Evolutionary conservation across 2,888 invertebrate genomes (phyloP).

Genomic region (Leptopilina syphax): DNA sequence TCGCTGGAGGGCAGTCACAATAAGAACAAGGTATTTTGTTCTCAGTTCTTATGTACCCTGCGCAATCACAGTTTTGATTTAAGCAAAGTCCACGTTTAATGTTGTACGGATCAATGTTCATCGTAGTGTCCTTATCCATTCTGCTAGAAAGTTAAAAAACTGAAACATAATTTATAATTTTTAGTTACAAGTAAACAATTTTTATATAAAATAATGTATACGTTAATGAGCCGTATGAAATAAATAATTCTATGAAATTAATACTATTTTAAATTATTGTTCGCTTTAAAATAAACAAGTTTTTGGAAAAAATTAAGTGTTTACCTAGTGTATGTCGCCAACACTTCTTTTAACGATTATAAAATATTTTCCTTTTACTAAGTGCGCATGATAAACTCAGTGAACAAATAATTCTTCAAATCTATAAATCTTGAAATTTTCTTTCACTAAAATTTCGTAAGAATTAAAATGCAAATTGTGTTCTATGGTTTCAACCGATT

Average conservation of each 20-base stretch:
- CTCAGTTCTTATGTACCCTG: neutral
- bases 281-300: no score
- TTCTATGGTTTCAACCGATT: neutral
- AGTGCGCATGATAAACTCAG: neutral
- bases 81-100: no score
- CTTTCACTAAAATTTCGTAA: slow-evolving; percentile 13
- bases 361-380: neutral
- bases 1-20: slow-evolving; percentile 7
- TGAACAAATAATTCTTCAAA: neutral
- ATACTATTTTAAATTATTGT: no score
- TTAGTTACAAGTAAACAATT: no score
- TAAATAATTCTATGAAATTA: no score
- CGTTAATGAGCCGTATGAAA: no score
- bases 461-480: slow-evolving; percentile 36
- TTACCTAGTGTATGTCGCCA: neutral
- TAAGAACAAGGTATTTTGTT: neutral
- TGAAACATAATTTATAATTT: no score
- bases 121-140: no score
- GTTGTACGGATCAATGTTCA: no score
- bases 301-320: no score
- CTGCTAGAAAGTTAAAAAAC: no score
- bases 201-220: no score
- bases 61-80: neutral
- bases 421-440: slow-evolving; percentile 2
- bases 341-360: neutral